These are phyloP conservation scores for Ceuthmochares aereus DNA, from an alignment of 2,113 vertebrate species.

Conservation along the genomic window DNA sequence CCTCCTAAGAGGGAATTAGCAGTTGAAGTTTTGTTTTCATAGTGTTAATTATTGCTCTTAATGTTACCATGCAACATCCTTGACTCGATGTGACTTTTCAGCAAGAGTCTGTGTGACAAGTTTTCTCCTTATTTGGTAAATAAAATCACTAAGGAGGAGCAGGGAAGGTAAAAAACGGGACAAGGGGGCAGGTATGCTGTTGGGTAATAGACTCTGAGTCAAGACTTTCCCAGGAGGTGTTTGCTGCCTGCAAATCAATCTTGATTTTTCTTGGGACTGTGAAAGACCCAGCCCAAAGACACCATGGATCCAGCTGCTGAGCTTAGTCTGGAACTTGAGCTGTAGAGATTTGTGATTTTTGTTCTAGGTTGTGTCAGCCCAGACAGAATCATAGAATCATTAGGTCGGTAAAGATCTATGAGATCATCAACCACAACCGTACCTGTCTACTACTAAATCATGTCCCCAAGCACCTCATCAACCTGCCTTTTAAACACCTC, in stretches of 20 bases:
- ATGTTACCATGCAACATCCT: neutral
- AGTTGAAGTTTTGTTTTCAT: slow-evolving; percentile 49
- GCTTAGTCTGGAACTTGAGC: neutral
- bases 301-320: neutral
- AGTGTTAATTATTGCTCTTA: neutral
- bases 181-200: accelerated
- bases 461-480: too few relatives aligned
- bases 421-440: too few relatives aligned
- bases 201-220: neutral
- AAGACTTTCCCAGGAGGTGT: neutral
- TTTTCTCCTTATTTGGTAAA: neutral
- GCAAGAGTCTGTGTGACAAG: neutral
- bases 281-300: neutral
- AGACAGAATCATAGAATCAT: neutral
- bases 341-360: neutral
- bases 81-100: neutral
- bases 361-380: neutral
- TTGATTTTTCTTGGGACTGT: neutral
- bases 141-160: neutral
- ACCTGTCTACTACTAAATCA: too few relatives aligned
- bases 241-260: neutral
- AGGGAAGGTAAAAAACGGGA: neutral
- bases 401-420: too few relatives aligned
- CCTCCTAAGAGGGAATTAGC: slow-evolving; percentile 12
- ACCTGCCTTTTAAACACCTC: too few relatives aligned